A percentile compares a stretch with the other conserved stretches of the same genome.
Evolutionary conservation across 2,113 vertebrate genomes (phyloP).

Genomic region (Neogobius melanostomus): DNA sequence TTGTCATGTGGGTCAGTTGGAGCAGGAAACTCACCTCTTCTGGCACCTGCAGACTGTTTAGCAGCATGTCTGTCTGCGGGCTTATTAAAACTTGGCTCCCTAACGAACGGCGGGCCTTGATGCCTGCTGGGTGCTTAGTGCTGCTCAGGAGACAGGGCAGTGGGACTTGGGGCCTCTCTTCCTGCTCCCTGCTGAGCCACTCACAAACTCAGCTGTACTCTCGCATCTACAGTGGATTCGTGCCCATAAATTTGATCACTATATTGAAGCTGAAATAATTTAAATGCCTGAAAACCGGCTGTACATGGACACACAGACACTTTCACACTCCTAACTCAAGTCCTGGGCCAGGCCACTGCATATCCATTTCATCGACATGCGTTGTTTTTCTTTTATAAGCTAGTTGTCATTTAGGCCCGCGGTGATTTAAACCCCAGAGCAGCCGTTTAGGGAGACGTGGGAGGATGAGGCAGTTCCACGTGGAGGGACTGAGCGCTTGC

Average conservation of each 20-base stretch:
- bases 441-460: slow-evolving; percentile 16
- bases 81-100: slow-evolving; percentile 76
- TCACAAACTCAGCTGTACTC: slow-evolving; percentile 62
- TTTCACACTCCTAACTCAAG: slow-evolving; percentile 27
- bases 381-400: slow-evolving; percentile 26
- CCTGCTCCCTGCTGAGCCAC: slow-evolving; percentile 67
- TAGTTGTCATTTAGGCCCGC: slow-evolving; percentile 26
- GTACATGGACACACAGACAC: too few species aligned
- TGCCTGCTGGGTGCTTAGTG: slow-evolving; percentile 70
- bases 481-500: slow-evolving; percentile 23
- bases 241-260: slow-evolving; percentile 41
- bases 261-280: too few species aligned
- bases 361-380: slow-evolving; percentile 18
- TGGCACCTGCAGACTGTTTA: slow-evolving; percentile 65
- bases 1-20: slow-evolving; percentile 60
- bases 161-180: slow-evolving; percentile 68
- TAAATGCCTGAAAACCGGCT: too few species aligned
- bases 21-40: slow-evolving; percentile 64
- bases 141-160: slow-evolving; percentile 61
- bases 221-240: slow-evolving; percentile 46
- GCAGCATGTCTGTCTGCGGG: slow-evolving; percentile 73
- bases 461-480: slow-evolving; percentile 42
- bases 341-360: slow-evolving; percentile 15
- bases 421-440: slow-evolving; percentile 37
- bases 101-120: slow-evolving; percentile 73